Percentiles rank a stretch among this genome's conserved stretches.
These are phyloP conservation scores for Poecile montanus DNA, from an alignment of 2,797 vertebrate genomes.

Conservation along the genomic window DNA sequence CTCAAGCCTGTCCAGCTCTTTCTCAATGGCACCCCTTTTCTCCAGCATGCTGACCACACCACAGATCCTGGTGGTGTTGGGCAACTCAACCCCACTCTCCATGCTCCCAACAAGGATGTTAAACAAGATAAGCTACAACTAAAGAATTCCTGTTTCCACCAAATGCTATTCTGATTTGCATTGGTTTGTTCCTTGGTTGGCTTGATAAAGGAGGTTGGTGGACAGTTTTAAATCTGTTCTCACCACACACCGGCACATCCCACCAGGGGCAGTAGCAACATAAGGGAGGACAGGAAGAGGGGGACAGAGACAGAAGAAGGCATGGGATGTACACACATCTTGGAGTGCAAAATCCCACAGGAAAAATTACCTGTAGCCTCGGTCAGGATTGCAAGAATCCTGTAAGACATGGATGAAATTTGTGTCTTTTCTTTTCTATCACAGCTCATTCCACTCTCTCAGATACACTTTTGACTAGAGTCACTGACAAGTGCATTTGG, in stretches of 20 bases:
- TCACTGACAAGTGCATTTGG: not conserved
- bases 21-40: not conserved
- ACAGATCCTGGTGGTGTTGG: not conserved
- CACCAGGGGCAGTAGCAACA: not conserved
- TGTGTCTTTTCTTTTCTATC: not conserved
- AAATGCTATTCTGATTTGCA: not conserved
- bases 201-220: not conserved
- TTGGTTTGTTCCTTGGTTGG: not conserved
- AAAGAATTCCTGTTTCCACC: not conserved
- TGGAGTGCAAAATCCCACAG: not conserved
- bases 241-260: not conserved
- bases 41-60: not conserved
- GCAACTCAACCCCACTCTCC: not conserved
- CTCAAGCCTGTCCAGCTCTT: not conserved
- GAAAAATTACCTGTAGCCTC: not conserved
- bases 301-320: not conserved
- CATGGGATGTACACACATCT: rapidly evolving
- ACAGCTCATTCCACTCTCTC: not conserved
- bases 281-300: rapidly evolving
- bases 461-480: not conserved
- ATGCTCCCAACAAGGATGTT: not conserved
- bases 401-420: not conserved
- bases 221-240: not conserved
- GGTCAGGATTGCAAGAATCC: not conserved
- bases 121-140: not conserved